Evolutionary conservation across 2,797 vertebrate genomes (phyloP), one percentile per base, ranked within the genome.

Genomic region (Numenius phaeopus): DNA sequence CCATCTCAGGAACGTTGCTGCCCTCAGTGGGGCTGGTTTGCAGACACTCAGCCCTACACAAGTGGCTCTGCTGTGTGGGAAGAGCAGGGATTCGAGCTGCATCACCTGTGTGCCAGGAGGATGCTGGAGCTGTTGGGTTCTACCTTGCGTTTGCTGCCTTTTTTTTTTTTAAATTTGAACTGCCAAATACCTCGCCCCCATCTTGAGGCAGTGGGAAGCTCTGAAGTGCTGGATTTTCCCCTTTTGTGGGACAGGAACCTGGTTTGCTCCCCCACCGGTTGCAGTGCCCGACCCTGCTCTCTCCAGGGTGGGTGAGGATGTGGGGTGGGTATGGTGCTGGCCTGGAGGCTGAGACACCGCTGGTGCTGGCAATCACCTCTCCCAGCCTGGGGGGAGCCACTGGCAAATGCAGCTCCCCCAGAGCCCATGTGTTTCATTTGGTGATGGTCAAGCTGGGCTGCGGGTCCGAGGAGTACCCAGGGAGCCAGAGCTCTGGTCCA

Each of bases 211-310:
- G 10, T 5, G 26, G 24, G 40, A 89, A 90, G n/a, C 20, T 86
- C 88, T 18, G 7, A 80, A 81, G 75, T 52, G 27, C 3, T 59
- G 57, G 23, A n/a, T 83, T 73, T 81, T 27, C 34, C 23, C 9
- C 17, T 30, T 44, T 75, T 0, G 0, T 23, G 29, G 29, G 26
- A 26, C 15, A 67, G 52, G 27, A 88, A 47, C 9, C 11, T 32
- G 47, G 7, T 80, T 67, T 65, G 14, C 15, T 77, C 8, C 18
- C 12, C 3, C 11, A 40, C 3, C 0, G 0, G 19, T 4, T 1
- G 2, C 57, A 21, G 19, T 5, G 7, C 20, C 24, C 0, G 0
- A 42, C 14, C 14, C 27, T 58, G 0, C 0, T 27, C 37, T 71
- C 32, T 24, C 19, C n/a, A n/a, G 17, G 16, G 6, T 75, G 24